Base-by-base conservation (phyloP, 2,113 vertebrate species). In the Bos javanicus region DNA sequence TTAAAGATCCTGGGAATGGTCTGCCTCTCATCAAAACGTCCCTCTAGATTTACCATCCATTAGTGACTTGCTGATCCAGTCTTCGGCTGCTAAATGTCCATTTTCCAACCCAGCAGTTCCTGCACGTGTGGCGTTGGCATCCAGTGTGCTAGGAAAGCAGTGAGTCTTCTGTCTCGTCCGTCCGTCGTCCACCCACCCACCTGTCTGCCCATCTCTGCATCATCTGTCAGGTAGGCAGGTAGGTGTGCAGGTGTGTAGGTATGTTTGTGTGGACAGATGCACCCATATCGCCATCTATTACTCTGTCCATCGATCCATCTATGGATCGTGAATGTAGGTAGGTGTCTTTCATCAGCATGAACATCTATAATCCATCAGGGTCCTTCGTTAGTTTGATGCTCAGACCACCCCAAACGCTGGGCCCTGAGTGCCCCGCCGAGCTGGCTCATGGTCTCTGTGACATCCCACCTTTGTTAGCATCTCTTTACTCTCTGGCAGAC, bases 71-170 rank as follows among this genome's bases (percentile, higher is more conserved):
- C 25, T 8, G 36, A 36, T n/a, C 78, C 39, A 28, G 0, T 7
- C 64, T 48, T 28, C 3, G 19, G 28, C 11, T n/a, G n/a, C 9
- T 30, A 48, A 85, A 8, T 15, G 67, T 19, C 2, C 3, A 13
- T 25, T 64, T 78, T 84, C 30, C 57, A 76, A 16, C 23, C 28
- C 48, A 33, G 30, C 6, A 3, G 48, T 28, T 43, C 36, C 81
- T 8, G 33, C 59, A 23, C 5, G 1, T 7, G 28, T 8, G 5
- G 11, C 8, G 7, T 7, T 2, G 6, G 54, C n/a, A 16, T 2
- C 46, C 2, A 11, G 84, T 2, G 3, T 16, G 2, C 13, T 7
- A 11, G 23, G 6, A 48, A 26, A 23, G 62, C 5, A 52, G 0
- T 33, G 50, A 4, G 56, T 57, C 56, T 3, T 1, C 6, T 10